phyloP scores from a whole-genome alignment of 2,888 invertebrate genomes.

The Campoplex capitator region DNA sequence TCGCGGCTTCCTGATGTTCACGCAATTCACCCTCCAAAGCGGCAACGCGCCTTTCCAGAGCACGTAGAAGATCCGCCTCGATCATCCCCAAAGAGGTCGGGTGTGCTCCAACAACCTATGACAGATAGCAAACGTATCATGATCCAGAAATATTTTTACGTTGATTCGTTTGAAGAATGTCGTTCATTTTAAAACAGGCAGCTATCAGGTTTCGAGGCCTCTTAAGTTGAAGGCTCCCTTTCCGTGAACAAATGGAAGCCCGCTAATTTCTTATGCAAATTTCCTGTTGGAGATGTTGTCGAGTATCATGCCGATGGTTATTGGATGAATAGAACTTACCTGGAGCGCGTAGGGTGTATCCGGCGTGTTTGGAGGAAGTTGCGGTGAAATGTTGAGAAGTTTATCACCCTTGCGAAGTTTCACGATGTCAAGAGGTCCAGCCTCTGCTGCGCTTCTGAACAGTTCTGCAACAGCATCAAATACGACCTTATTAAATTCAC shows the following conservation, averaged over 20 bases:
- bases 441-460: conserved; percentile 89
- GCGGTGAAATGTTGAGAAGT: conserved; percentile 88
- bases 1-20: conserved; percentile 84
- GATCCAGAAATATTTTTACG: not conserved
- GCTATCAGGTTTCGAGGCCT: not conserved
- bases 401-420: conserved; percentile 88
- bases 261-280: not conserved
- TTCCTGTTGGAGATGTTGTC: not conserved
- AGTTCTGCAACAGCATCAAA: conserved; percentile 85
- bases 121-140: conserved; percentile 13
- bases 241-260: not conserved
- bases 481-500: conserved; percentile 1
- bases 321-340: conserved; percentile 77
- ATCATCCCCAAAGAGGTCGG: conserved; percentile 82
- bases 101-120: conserved; percentile 82
- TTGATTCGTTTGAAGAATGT: not conserved
- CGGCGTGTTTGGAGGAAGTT: conserved; percentile 86
- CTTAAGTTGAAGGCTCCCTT: not conserved
- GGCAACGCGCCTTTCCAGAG: conserved; percentile 86
- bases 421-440: conserved; percentile 88
- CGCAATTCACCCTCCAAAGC: conserved; percentile 87
- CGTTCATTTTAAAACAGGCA: not conserved
- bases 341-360: conserved; percentile 86
- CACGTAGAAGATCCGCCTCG: conserved; percentile 86
- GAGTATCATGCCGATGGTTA: not conserved